Conservation (phyloP, 2,888 invertebrate genomes). For the Cartodere bifasciata region DNA sequence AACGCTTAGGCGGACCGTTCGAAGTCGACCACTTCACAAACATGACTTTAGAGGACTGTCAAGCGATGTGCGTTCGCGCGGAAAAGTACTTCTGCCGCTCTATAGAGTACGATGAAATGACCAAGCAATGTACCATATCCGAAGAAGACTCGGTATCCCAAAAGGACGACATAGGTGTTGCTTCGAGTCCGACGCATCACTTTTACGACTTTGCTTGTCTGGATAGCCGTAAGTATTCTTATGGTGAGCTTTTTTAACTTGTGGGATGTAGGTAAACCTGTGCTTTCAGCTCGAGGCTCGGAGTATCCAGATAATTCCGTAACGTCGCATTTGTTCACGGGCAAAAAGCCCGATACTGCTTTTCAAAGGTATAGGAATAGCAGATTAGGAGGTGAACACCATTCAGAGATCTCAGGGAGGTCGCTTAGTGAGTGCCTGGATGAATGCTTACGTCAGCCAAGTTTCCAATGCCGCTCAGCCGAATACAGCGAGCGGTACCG, state of each 20-base stretch:
- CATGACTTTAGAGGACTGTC: conserved; percentile 77
- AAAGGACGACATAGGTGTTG: conserved; percentile 75
- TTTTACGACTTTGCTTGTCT: conserved; percentile 82
- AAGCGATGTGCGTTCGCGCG: conserved; percentile 73
- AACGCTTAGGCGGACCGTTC: conserved; percentile 74
- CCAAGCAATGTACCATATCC: conserved; percentile 74
- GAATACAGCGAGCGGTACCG: conserved; percentile 78
- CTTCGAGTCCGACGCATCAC: conserved; percentile 74
- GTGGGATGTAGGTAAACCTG: neutral
- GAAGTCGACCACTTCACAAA: conserved; percentile 80
- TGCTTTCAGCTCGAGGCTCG: conserved; percentile 65
- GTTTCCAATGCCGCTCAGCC: conserved; percentile 80
- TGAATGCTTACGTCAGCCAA: conserved; percentile 78
- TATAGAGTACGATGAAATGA: conserved; percentile 79
- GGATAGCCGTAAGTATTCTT: conserved; percentile 67
- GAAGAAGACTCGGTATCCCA: conserved; percentile 86
- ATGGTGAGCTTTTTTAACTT: neutral
- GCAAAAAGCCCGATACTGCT: conserved; percentile 71
- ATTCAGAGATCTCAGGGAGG: conserved; percentile 78
- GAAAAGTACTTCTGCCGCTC: conserved; percentile 85
- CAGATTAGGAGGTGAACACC: conserved; percentile 75
- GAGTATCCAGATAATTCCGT: conserved; percentile 82
- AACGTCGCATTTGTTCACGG: conserved; percentile 73
- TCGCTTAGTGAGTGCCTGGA: conserved; percentile 83
- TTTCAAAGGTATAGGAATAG: conserved; percentile 81